Evolutionary conservation across 2,888 invertebrate species (phyloP).

Genomic region (Coronaproctus castanopsis): DNA sequence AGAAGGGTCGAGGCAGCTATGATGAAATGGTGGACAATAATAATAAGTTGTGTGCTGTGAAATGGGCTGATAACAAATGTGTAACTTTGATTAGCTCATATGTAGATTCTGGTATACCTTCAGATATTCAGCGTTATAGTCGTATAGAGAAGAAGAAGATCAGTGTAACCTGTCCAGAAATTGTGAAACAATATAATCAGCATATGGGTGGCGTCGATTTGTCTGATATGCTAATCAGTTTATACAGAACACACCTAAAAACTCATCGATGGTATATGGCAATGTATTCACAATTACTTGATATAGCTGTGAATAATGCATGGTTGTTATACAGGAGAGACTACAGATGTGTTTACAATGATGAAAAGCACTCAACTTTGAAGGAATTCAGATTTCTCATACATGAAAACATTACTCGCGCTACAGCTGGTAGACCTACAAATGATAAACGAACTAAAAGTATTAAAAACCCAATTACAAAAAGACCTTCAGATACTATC

Average conservation of each 20-base stretch:
- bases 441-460: too few species aligned
- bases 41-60: conserved; percentile 16
- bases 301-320: conserved; percentile 12
- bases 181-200: conserved; percentile 11
- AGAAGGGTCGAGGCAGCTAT: conserved; percentile 15
- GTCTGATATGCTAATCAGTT: conserved; percentile 11
- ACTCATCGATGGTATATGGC: conserved; percentile 10
- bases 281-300: conserved; percentile 9
- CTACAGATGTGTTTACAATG: too few species aligned
- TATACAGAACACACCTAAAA: conserved; percentile 9
- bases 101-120: background rate
- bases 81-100: conserved; percentile 16
- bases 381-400: too few species aligned
- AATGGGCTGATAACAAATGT: conserved; percentile 19
- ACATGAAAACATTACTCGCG: too few species aligned
- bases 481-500: too few species aligned
- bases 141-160: conserved; percentile 7
- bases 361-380: too few species aligned
- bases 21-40: conserved; percentile 13
- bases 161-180: conserved; percentile 4
- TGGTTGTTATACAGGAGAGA: conserved; percentile 12
- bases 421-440: too few species aligned
- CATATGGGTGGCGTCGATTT: conserved; percentile 15
- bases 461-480: too few species aligned
- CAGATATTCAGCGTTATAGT: conserved; percentile 4